These are phyloP conservation scores for Lasioglossum marginatum DNA, from an alignment of 2,888 invertebrate species.

Conservation along the genomic window DNA sequence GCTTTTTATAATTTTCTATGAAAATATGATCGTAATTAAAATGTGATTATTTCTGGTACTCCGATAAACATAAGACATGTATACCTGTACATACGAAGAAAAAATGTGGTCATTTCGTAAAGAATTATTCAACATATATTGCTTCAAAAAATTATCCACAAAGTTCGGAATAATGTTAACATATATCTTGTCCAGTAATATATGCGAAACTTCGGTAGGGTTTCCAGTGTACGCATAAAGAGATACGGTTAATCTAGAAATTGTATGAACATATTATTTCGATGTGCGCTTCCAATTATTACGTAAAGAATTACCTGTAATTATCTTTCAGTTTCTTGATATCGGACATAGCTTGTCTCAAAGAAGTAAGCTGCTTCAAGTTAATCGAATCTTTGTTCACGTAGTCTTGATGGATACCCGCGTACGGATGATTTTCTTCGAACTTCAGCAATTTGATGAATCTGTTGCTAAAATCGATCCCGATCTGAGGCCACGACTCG, in stretches of 20 bases:
- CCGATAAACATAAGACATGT: neutral
- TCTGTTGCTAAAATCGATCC: conserved; percentile 81
- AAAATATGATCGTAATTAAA: conserved; percentile 23
- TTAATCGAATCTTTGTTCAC: conserved; percentile 69
- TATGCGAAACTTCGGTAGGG: conserved; percentile 73
- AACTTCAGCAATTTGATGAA: conserved; percentile 78
- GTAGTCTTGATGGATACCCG: conserved; percentile 71
- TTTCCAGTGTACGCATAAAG: conserved; percentile 73
- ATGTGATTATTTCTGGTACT: neutral
- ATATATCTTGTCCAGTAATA: conserved; percentile 74
- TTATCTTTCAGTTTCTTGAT: conserved; percentile 74
- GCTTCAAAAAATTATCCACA: conserved; percentile 81
- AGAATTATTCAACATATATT: conserved; percentile 83
- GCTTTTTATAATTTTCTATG: conserved; percentile 73
- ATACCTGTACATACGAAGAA: conserved; percentile 83
- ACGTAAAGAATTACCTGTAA: conserved; percentile 70
- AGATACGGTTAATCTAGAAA: conserved; percentile 71
- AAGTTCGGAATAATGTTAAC: conserved; percentile 79
- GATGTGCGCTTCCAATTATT: conserved; percentile 5
- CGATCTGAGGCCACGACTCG: conserved; percentile 76
- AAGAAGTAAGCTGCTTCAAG: conserved; percentile 72
- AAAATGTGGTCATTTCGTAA: conserved; percentile 84
- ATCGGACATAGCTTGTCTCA: conserved; percentile 78
- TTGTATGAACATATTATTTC: conserved; percentile 3
- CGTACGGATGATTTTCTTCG: conserved; percentile 67